phyloP scores from a whole-genome alignment of 2,113 vertebrate genomes.

The Gallinago media region DNA sequence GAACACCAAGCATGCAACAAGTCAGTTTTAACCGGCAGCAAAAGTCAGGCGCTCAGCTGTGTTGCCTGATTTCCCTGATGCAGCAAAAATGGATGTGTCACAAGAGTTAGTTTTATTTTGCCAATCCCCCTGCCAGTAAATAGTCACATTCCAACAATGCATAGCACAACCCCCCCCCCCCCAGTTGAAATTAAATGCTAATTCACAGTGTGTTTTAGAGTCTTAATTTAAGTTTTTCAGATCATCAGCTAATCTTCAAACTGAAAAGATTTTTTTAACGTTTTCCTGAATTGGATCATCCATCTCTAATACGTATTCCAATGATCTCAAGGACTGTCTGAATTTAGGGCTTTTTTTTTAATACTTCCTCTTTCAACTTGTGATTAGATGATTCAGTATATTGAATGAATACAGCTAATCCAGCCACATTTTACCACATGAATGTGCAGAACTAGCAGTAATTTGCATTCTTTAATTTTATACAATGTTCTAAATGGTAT shows the following conservation, averaged over 20 bases:
- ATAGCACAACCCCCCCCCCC: not conserved
- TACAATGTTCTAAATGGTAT: not conserved
- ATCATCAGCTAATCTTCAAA: not conserved
- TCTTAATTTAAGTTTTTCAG: not conserved
- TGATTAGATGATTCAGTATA: slow-evolving; percentile 50
- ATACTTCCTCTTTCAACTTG: not conserved
- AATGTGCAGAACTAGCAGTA: not conserved
- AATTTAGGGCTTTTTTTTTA: slow-evolving; percentile 8
- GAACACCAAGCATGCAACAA: not conserved
- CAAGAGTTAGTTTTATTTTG: not conserved
- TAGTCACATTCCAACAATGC: not conserved
- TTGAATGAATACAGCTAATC: not conserved
- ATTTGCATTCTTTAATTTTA: not conserved
- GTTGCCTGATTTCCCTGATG: slow-evolving; percentile 11
- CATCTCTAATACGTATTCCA: not conserved
- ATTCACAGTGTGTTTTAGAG: not conserved
- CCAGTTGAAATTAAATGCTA: not conserved
- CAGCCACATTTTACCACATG: not conserved
- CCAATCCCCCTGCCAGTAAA: not conserved
- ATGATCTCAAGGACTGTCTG: not conserved
- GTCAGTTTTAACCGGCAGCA: not conserved
- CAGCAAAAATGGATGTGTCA: not conserved
- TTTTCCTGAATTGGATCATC: not conserved
- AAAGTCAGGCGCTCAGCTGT: not conserved
- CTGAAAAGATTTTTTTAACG: not conserved